Base-by-base conservation (phyloP, 2,888 invertebrate genomes). In the Eudasyphora cyanicolor region DNA sequence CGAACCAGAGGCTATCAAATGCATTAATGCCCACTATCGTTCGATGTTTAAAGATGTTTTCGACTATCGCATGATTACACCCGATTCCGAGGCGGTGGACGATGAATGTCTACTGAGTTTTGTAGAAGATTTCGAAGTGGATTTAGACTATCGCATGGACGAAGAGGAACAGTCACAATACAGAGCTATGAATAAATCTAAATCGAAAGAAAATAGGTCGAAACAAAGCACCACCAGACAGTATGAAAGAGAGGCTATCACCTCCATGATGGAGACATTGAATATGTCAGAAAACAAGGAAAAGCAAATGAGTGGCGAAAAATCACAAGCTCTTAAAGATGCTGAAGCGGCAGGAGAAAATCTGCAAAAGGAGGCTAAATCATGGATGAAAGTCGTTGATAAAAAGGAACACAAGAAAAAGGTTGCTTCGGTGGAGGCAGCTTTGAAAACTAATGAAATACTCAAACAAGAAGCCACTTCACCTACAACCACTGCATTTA, bases 11-110 rank as follows among this genome's bases (percentile, higher is more conserved):
- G 91, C 95, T 0, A 90, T 97, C 29, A 93, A 93, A 60, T 95
- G 95, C 57, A 93, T 97, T 19, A 94, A 95, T 2, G 92, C 92
- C 4, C 95, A 95, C 90, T 97, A 97, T 88, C 93, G 94, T 80
- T 92, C 94, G 81, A 94, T 89, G 94, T 95, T 89, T 92, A 93
- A 49, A 91, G 82, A 87, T 14, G 93, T 85, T 92, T 95, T 94
- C 92, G 91, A 93, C 3, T 94, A 94, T 29, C 92, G 95, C 67
- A 92, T 95, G 1, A 94, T 96, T n/a, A 95, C 95, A 0, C 95
- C 96, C 0, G 95, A 94, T 88, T 94, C 93, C 21, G 93, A 94
- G 62, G 95, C 95, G 0, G 93, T 94, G 0, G 91, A 90, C 3
- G 95, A 95, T 88, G 95, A 95, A 82, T 88, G 93, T 10, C 87